A percentile compares a stretch with the other conserved stretches of the same genome.
Evolutionary conservation across 37 sponge, comb jelly and placozoan species (phyloP).

Genomic region (Beroe forskalii): DNA sequence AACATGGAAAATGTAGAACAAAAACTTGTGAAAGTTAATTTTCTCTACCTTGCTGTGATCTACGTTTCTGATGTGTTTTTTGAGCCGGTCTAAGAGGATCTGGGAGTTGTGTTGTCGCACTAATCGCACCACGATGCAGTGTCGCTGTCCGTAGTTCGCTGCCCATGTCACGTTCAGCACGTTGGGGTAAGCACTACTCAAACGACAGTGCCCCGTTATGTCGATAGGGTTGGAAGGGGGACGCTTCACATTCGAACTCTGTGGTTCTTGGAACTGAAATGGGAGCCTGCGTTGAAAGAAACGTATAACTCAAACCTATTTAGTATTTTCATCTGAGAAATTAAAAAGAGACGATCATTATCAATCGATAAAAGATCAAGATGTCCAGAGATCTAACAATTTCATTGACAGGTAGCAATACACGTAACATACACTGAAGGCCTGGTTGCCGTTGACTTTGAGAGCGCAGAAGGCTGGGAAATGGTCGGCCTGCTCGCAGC

Average conservation of each 20-base stretch:
- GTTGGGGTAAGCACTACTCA: constrained; percentile 62
- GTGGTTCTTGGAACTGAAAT: constrained; percentile 63
- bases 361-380: too few relatives aligned
- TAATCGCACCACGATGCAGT: constrained; percentile 51
- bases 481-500: constrained; percentile 57
- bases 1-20: too few relatives aligned
- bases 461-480: constrained; percentile 55
- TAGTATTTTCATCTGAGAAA: too few relatives aligned
- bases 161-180: constrained; percentile 58
- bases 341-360: too few relatives aligned
- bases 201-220: constrained; percentile 59
- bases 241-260: constrained; percentile 61
- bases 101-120: constrained; percentile 61
- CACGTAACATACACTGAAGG: constrained; percentile 40
- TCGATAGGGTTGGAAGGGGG: constrained; percentile 49
- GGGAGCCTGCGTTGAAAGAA: too few relatives aligned
- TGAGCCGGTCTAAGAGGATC: constrained; percentile 25
- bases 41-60: constrained; percentile 56
- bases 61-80: constrained; percentile 48
- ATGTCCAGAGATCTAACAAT: too few relatives aligned
- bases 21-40: too few relatives aligned
- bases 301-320: too few relatives aligned
- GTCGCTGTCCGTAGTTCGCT: constrained; percentile 56
- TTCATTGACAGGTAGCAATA: too few relatives aligned
- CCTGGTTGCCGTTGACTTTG: constrained; percentile 65